Base-by-base conservation (phyloP, 2,888 invertebrate species). In the Calliopum simillimum region DNA sequence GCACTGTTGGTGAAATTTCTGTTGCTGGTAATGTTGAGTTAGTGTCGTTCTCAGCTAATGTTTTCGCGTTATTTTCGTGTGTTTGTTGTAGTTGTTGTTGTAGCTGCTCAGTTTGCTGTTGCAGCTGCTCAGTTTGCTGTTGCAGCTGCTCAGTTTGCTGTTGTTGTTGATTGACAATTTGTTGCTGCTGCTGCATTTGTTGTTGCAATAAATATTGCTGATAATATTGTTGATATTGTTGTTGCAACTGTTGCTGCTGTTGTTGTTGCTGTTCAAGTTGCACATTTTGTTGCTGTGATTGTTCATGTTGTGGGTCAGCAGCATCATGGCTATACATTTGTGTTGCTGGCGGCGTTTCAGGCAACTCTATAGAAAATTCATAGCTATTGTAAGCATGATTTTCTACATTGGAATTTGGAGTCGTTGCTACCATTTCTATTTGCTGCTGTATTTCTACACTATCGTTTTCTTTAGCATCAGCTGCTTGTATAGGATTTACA, bases 351-450 rank as follows among this genome's bases (percentile, higher is more conserved):
- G 81, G 76, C 13, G 80, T 79, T 70, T 81, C 82, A 8, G 85
- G 81, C 69, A 86, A 47, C 68, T 86, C 86, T 68, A 86, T 86
- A 21, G 84, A 78, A 74, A 77, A 84, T 64, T 85, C 84, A 69
- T 75, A 76, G 51, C 68, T 74, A 14, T 75, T 79, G 56, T 62
- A 62, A 14, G 47, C 56, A 19, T 58, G 69, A 59, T 64, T 68
- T 43, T 53, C 65, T 16, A 51, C 59, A 23, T 53, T 58, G 21
- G 33, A 65, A 55, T 33, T 73, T 75, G 33, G n/a, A 49, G 65
- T 14, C n/a, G 41, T 47, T 66, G 62, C 25, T 19, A 49, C 46
- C 33, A 46, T 68, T 43, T 51, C 23, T 23, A 12, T 12, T 56
- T 25, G 21, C 25, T 25, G 16, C 13, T 44, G 25, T 19, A 5